These are phyloP conservation scores for Columbina picui DNA, from an alignment of 2,113 vertebrate species.

Conservation along the genomic window DNA sequence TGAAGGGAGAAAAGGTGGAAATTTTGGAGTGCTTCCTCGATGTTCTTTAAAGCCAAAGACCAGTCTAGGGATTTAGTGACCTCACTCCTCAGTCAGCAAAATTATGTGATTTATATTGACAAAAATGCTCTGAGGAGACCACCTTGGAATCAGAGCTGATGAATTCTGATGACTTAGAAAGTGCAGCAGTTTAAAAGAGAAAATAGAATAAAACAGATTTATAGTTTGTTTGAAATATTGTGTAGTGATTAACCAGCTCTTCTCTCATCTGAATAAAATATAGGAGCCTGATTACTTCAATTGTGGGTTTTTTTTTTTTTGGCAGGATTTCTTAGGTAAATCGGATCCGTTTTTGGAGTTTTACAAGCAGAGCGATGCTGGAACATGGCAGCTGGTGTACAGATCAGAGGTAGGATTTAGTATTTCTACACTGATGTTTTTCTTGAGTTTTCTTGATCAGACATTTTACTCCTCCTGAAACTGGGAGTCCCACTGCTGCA, in stretches of 20 bases:
- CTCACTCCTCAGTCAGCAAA: not conserved
- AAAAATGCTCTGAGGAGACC: not conserved
- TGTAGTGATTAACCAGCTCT: not conserved
- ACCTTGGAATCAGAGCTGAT: not conserved
- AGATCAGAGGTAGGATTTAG: slow-evolving; percentile 85
- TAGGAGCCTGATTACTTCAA: not conserved
- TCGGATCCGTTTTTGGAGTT: slow-evolving; percentile 92
- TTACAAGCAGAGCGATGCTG: slow-evolving; percentile 83
- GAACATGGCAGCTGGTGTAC: slow-evolving; percentile 88
- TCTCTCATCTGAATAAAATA: not conserved
- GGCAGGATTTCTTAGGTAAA: slow-evolving; percentile 92
- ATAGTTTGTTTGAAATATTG: not conserved
- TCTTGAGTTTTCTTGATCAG: not conserved
- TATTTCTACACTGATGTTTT: not conserved
- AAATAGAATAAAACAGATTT: not conserved
- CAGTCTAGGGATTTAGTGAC: not conserved
- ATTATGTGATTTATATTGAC: not conserved
- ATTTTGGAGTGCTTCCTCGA: not conserved
- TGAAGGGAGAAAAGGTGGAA: not conserved
- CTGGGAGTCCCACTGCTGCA: not conserved
- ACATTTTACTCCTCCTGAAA: not conserved
- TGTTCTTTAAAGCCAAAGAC: not conserved
- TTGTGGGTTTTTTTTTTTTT: not conserved
- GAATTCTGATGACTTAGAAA: not conserved
- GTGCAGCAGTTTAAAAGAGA: not conserved